phyloP scores from a whole-genome alignment of 1,140 invertebrate genomes.

The Calliopsis andreniformis region DNA sequence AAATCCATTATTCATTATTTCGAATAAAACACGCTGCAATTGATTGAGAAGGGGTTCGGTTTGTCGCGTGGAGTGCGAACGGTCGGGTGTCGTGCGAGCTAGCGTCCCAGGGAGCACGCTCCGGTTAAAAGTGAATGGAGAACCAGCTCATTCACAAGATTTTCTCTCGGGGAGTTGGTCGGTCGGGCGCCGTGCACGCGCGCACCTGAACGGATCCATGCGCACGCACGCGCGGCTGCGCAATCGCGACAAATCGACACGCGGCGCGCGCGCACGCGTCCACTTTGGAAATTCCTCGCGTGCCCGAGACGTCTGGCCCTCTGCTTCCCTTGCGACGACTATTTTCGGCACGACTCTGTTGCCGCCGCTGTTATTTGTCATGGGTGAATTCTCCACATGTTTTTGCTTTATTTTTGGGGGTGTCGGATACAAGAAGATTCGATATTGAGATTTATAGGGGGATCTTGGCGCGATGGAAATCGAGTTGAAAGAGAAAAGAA shows the following conservation, averaged over 20 bases:
- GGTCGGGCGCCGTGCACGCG: not conserved
- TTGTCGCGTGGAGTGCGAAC: no score
- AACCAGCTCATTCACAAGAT: slow-evolving; percentile 79
- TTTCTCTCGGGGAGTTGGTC: slow-evolving; percentile 70
- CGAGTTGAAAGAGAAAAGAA: no score
- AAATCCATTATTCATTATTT: no score
- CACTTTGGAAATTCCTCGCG: slow-evolving; percentile 24
- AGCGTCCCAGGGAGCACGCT: slow-evolving; percentile 43
- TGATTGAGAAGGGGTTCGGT: no score
- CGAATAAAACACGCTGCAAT: no score
- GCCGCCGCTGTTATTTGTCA: not conserved
- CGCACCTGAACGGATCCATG: not conserved
- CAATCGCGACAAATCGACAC: slow-evolving; percentile 18
- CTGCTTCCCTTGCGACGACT: not conserved
- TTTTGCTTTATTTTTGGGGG: not conserved
- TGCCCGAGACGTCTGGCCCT: not conserved
- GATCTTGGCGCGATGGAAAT: not conserved
- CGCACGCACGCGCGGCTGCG: slow-evolving; percentile 9
- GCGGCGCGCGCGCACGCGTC: not conserved
- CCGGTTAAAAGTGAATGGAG: slow-evolving; percentile 79
- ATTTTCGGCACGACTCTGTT: slow-evolving; percentile 27
- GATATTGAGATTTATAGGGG: not conserved
- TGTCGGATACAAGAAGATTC: no score
- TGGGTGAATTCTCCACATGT: not conserved
- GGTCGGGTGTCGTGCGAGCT: no score